Evolutionary conservation across 2,797 vertebrate species (phyloP), one percentile per base, ranked within the genome.

Genomic region (Dicrostonyx torquatus): DNA sequence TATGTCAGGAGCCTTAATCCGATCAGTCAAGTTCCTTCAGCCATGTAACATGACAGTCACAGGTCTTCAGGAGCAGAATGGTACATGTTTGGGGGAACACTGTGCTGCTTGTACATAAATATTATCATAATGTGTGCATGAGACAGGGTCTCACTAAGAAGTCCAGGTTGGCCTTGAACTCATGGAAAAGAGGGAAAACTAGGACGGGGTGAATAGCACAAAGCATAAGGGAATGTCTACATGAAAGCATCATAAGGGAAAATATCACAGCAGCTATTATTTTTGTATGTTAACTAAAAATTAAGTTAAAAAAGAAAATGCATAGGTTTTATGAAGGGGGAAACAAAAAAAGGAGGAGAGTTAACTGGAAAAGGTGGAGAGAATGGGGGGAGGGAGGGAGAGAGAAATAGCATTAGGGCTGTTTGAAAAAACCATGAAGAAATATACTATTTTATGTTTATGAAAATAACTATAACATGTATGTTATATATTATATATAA

Each of bases 321-420:
- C 6, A 2, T 7, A 6, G 26, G 37, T 64, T 29, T 10, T 22
- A 64, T 22, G 17, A 64, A 45, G 60, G 18, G 17, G 10, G 37
- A 15, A 62, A 64, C 15, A 20, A 45, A 83, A 48, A 80, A 45
- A 13, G 20, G 37, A 2, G 26, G 29, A 43, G 15, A 20, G 26
- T 37, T 20, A 31, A 10, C 8, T 31, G 37, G 24, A 40, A 58
- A 24, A 22, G 10, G 5, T 12, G 20, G 18, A 37, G 66, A 37
- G 50, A 10, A 12, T 2, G 3, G 73, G 40, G 2, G 2, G 5
- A 8, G 6, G 6, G 3, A 15, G 24, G 26, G 40, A 18, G 14
- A 29, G 24, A 18, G 6, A 48, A 31, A 18, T 6, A 60, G 8
- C 37, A 34, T 60, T 48, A 34, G 64, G 60, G 40, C 60, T 64